Evolutionary conservation across 2,797 vertebrate genomes (phyloP).

Genomic region (Champsocephalus gunnari): DNA sequence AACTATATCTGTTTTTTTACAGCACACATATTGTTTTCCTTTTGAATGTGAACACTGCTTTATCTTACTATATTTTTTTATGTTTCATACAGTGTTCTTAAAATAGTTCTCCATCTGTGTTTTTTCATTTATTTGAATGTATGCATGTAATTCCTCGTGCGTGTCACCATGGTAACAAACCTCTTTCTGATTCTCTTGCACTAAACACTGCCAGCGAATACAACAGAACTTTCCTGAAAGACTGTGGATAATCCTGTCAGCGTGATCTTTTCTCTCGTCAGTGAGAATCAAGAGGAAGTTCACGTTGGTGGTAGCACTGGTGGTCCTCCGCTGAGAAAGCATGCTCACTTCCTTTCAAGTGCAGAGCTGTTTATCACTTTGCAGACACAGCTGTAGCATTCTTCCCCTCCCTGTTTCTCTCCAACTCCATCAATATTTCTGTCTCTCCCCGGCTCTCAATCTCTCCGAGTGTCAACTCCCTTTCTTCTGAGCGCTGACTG

Average conservation of each 20-base stretch:
- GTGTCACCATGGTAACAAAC: too few relatives aligned
- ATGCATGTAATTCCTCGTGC: too few relatives aligned
- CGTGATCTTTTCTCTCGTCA: neutral
- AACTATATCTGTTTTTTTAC: too few relatives aligned
- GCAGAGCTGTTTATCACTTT: conserved; percentile 35
- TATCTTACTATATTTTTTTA: too few relatives aligned
- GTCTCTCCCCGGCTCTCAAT: conserved; percentile 9
- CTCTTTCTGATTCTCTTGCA: too few relatives aligned
- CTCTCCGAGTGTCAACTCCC: conserved; percentile 5
- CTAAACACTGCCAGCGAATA: neutral
- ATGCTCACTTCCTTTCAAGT: conserved; percentile 2
- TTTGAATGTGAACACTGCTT: too few relatives aligned
- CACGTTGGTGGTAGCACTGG: neutral
- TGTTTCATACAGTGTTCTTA: too few relatives aligned
- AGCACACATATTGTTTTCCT: too few relatives aligned
- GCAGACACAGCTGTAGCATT: conserved; percentile 17
- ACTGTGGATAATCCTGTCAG: neutral
- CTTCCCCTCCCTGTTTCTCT: conserved; percentile 23
- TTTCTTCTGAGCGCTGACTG: conserved; percentile 15
- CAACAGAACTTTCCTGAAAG: neutral
- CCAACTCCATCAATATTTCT: conserved; percentile 11
- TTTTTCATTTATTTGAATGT: too few relatives aligned
- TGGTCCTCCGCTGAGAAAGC: conserved; percentile 4
- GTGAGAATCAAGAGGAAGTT: conserved; percentile 16
- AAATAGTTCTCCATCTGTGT: too few relatives aligned